Evolutionary conservation across 2,888 invertebrate genomes (phyloP).

Genomic region (Volucella inanis): DNA sequence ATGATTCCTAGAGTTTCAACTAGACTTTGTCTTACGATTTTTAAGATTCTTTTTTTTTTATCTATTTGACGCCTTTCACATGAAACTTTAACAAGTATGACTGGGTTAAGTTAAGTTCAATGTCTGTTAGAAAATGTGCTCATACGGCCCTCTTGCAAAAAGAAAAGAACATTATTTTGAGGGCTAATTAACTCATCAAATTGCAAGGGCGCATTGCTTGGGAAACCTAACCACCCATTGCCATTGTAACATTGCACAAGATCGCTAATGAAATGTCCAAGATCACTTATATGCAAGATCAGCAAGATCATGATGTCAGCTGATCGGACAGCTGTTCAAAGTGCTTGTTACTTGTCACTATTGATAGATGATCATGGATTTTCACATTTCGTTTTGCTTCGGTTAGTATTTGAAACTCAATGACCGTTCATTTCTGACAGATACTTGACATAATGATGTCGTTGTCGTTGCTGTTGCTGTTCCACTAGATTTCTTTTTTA

Average conservation of each 20-base stretch:
- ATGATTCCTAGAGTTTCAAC: slow-evolving; percentile 64
- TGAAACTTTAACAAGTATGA: slow-evolving; percentile 32
- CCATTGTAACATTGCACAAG: too few relatives aligned
- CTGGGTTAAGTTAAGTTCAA: slow-evolving; percentile 59
- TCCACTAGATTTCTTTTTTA: not conserved
- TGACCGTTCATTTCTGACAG: slow-evolving; percentile 41
- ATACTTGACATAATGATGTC: slow-evolving; percentile 49
- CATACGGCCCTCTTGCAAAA: not conserved
- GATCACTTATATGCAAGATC: not conserved
- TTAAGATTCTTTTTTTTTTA: not conserved
- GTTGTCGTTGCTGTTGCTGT: not conserved
- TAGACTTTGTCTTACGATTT: slow-evolving; percentile 6
- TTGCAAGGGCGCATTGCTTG: not conserved
- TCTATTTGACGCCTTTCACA: slow-evolving; percentile 52
- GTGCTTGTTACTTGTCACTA: slow-evolving; percentile 40
- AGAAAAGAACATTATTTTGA: slow-evolving; percentile 7
- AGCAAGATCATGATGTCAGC: slow-evolving; percentile 17
- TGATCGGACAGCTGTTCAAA: slow-evolving; percentile 22
- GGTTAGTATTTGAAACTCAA: slow-evolving; percentile 46
- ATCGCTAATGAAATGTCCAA: too few relatives aligned
- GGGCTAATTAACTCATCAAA: slow-evolving; percentile 33
- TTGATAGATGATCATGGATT: slow-evolving; percentile 49
- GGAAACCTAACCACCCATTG: not conserved
- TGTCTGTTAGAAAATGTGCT: slow-evolving; percentile 24
- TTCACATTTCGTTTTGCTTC: slow-evolving; percentile 44